Conservation (phyloP, 2,888 invertebrate genomes). For the Micoletzkya japonica region DNA sequence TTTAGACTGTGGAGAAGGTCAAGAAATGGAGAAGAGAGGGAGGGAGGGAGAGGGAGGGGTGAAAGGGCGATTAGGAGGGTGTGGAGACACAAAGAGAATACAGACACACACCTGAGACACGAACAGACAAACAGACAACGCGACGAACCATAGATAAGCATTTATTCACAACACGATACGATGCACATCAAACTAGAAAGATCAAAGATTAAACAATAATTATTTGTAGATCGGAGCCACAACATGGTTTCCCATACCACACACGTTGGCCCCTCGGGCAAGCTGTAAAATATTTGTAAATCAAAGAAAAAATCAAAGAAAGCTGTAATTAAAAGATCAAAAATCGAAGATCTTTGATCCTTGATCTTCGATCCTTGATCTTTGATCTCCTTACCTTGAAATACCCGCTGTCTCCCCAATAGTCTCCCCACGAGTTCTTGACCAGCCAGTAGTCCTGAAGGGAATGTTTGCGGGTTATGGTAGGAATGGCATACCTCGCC, state of each 20-base stretch:
- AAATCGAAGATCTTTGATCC: not conserved
- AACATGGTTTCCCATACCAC: constrained; percentile 24
- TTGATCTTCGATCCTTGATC: not conserved
- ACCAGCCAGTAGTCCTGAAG: constrained; percentile 24
- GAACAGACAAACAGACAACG: no score
- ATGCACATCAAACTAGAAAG: not conserved
- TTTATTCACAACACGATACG: no score
- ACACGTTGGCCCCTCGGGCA: constrained; percentile 18
- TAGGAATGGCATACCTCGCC: constrained; percentile 6
- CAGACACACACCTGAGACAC: no score
- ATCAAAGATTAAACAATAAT: not conserved
- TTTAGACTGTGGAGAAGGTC: not conserved
- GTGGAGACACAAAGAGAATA: no score
- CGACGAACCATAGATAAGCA: no score
- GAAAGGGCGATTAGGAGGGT: not conserved
- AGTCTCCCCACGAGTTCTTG: constrained; percentile 27
- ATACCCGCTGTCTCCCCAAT: constrained; percentile 24
- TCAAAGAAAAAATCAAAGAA: not conserved
- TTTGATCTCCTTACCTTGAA: not conserved
- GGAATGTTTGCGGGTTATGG: not conserved
- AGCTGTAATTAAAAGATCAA: not conserved
- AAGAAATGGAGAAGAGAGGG: not conserved
- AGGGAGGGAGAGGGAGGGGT: not conserved
- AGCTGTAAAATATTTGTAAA: no score
- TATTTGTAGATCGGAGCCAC: constrained; percentile 14